Conservation (phyloP, 1,140 invertebrate genomes). For the Nasonia vitripennis region DNA sequence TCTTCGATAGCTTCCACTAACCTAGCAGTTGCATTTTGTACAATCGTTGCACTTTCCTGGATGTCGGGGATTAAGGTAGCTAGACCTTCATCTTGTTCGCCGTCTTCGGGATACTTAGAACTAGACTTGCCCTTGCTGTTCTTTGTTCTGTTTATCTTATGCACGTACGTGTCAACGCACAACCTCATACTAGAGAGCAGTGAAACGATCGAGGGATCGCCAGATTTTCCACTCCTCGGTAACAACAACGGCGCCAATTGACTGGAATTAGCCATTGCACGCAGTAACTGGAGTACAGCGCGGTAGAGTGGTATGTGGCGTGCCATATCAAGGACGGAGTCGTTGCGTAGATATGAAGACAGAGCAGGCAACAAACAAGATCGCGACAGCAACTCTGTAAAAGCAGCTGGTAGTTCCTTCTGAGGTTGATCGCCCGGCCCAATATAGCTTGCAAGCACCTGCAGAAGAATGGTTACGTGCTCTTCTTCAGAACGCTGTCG, state of each 20-base stretch:
- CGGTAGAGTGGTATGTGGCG: conserved; percentile 94
- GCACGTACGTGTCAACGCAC: conserved; percentile 92
- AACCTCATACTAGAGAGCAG: conserved; percentile 90
- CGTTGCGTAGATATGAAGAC: conserved; percentile 94
- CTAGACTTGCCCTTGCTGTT: conserved; percentile 63
- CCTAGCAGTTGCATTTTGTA: conserved; percentile 81
- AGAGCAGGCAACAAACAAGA: conserved; percentile 92
- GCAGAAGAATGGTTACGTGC: conserved; percentile 87
- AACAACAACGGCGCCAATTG: conserved; percentile 82
- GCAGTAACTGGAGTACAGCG: conserved; percentile 86
- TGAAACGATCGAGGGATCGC: conserved; percentile 78
- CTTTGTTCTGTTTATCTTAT: conserved; percentile 70
- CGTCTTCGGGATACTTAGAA: conserved; percentile 78
- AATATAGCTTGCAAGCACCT: conserved; percentile 91
- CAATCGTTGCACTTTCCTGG: conserved; percentile 85
- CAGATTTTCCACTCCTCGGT: conserved; percentile 72
- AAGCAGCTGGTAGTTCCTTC: conserved; percentile 79
- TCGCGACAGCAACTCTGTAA: conserved; percentile 85
- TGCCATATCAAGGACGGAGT: conserved; percentile 96
- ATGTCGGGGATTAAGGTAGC: conserved; percentile 92
- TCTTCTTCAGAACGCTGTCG: conserved; percentile 93
- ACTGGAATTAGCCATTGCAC: conserved; percentile 84
- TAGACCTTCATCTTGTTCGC: conserved; percentile 90
- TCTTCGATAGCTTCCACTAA: conserved; percentile 71
- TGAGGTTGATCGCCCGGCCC: conserved; percentile 80